Evolutionary conservation across 2,888 invertebrate species (phyloP).

Genomic region (Nasonovia ribisnigri): DNA sequence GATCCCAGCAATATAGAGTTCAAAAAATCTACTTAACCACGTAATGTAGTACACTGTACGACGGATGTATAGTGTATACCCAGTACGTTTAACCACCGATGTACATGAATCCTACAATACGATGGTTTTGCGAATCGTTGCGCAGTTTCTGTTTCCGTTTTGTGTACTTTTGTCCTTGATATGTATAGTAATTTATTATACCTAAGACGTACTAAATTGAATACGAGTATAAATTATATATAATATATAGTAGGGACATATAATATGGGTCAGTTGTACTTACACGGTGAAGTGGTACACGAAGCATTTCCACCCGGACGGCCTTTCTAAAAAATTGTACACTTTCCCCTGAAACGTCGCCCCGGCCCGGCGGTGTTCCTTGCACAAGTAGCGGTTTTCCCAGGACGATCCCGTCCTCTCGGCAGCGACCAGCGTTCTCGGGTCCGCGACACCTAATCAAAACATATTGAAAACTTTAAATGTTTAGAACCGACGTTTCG

Average conservation of each 20-base stretch:
- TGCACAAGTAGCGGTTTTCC: slow-evolving; percentile 75
- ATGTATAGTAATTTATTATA: background rate
- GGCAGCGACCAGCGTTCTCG: slow-evolving; percentile 46
- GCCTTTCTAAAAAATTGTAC: slow-evolving; percentile 86
- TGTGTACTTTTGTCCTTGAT: background rate
- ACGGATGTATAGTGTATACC: too few species aligned
- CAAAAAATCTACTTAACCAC: background rate
- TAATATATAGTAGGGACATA: too few species aligned
- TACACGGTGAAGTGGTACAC: slow-evolving; percentile 85
- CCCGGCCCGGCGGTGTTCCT: slow-evolving; percentile 77
- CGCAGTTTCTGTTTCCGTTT: background rate
- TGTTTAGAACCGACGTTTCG: background rate
- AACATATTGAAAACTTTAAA: background rate
- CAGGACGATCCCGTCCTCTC: slow-evolving; percentile 68
- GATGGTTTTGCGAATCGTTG: background rate
- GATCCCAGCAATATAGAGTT: background rate
- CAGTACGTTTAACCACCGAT: background rate
- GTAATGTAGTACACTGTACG: background rate
- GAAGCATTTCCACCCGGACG: slow-evolving; percentile 87
- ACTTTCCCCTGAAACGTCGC: slow-evolving; percentile 83
- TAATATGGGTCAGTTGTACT: slow-evolving; percentile 71
- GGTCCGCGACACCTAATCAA: slow-evolving; percentile 55
- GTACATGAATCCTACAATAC: background rate
- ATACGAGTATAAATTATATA: background rate
- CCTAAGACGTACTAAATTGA: background rate